phyloP scores from a whole-genome alignment of 2,888 invertebrate genomes.

The Eumerus sabulonum region DNA sequence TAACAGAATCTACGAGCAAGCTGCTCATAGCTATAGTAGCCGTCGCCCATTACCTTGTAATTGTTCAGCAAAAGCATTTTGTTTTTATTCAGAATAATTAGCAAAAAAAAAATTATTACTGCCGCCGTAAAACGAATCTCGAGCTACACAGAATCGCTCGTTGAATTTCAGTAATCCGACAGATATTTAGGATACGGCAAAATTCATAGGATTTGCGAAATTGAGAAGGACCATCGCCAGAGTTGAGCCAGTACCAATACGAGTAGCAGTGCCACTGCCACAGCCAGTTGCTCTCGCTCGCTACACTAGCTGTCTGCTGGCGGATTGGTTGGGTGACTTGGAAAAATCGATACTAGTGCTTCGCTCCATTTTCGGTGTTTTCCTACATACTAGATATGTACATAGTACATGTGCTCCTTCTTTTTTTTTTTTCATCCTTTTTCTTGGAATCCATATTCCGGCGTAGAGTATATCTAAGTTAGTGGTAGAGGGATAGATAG shows the following conservation, averaged over 20 bases:
- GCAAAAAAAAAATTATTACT: constrained; percentile 22
- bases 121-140: constrained; percentile 45
- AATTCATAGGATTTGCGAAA: constrained; percentile 52
- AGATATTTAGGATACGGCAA: constrained; percentile 56
- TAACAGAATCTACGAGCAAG: constrained; percentile 19
- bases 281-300: background rate
- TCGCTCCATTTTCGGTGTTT: constrained; percentile 55
- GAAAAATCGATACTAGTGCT: constrained; percentile 65
- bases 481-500: constrained; percentile 38
- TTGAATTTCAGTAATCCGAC: constrained; percentile 59
- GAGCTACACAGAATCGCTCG: constrained; percentile 43
- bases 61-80: too few relatives aligned
- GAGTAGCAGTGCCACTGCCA: too few relatives aligned
- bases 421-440: constrained; percentile 11
- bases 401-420: constrained; percentile 2
- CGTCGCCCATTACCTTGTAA: background rate
- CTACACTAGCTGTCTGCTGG: constrained; percentile 11
- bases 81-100: constrained; percentile 24
- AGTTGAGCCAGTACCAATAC: too few relatives aligned
- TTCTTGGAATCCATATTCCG: constrained; percentile 3
- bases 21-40: constrained; percentile 33
- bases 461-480: constrained; percentile 42
- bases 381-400: background rate
- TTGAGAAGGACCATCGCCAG: constrained; percentile 3
- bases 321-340: constrained; percentile 30